A percentile compares a stretch with the other conserved stretches of the same genome.
These are phyloP conservation scores for Dimorphilus gyrociliatus DNA, from an alignment of 2,888 invertebrate species.

Conservation along the genomic window DNA sequence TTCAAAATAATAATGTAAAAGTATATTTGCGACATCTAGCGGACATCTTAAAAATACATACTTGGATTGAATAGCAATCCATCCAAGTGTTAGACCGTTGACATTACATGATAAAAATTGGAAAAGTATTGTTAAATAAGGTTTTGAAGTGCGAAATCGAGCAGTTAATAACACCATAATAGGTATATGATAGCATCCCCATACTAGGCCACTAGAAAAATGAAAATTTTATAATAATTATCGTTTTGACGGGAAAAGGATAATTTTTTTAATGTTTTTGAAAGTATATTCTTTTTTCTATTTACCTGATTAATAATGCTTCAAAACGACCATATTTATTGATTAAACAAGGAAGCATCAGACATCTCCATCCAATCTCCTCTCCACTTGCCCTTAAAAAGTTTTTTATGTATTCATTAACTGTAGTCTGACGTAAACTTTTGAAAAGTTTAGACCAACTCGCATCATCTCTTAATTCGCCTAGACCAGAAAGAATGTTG, in stretches of 20 bases:
- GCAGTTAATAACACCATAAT: slow-evolving; percentile 14
- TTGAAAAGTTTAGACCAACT: too few relatives aligned
- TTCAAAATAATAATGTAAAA: too few relatives aligned
- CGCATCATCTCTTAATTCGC: too few relatives aligned
- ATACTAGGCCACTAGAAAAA: slow-evolving; percentile 15
- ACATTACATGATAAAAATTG: slow-evolving; percentile 12
- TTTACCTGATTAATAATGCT: slow-evolving; percentile 15
- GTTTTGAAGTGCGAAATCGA: slow-evolving; percentile 8
- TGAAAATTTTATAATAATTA: not conserved
- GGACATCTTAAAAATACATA: too few relatives aligned
- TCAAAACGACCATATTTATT: slow-evolving; percentile 7
- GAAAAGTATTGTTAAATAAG: slow-evolving; percentile 10
- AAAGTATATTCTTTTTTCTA: too few relatives aligned
- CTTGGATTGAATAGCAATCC: slow-evolving; percentile 16
- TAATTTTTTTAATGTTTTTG: too few relatives aligned
- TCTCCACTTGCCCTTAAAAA: slow-evolving; percentile 18
- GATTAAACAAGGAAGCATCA: slow-evolving; percentile 17
- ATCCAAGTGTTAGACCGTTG: slow-evolving; percentile 14
- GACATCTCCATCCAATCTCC: slow-evolving; percentile 23
- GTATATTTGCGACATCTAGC: too few relatives aligned
- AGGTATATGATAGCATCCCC: slow-evolving; percentile 19
- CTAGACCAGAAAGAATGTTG: too few relatives aligned
- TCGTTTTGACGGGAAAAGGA: too few relatives aligned
- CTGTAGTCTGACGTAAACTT: too few relatives aligned
- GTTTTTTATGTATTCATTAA: too few relatives aligned